phyloP scores from a whole-genome alignment of 1,140 invertebrate genomes.

The Drosophila navojoa region DNA sequence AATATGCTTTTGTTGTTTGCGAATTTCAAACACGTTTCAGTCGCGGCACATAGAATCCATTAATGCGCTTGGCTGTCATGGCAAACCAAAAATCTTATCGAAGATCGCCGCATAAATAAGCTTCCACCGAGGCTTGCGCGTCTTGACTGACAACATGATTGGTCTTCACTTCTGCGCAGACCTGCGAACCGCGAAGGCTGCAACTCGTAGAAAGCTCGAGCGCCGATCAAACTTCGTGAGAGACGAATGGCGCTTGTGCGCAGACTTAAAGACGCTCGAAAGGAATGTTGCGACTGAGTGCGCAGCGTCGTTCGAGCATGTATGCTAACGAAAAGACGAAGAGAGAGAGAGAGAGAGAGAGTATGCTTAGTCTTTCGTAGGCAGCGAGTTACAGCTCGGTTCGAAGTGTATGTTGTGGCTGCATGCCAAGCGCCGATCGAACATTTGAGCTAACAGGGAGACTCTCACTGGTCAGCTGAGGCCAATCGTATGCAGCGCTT shows the following conservation, averaged over 20 bases:
- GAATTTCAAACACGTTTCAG: conserved; percentile 68
- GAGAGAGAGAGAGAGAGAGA: too few relatives aligned
- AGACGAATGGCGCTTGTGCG: too few relatives aligned
- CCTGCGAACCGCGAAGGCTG: background rate
- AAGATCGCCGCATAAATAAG: conserved; percentile 1
- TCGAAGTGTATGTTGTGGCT: conserved; percentile 30
- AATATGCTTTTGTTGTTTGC: conserved; percentile 28
- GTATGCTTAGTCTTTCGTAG: too few relatives aligned
- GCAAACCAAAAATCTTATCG: background rate
- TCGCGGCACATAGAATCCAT: conserved; percentile 48
- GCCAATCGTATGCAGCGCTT: too few relatives aligned
- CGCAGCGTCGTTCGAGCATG: too few relatives aligned
- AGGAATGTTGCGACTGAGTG: too few relatives aligned
- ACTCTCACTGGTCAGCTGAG: too few relatives aligned
- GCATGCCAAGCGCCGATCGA: too few relatives aligned
- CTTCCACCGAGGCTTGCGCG: conserved; percentile 51
- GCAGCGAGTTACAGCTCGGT: conserved; percentile 30
- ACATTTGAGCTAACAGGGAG: too few relatives aligned
- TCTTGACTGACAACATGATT: conserved; percentile 29
- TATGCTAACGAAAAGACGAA: too few relatives aligned
- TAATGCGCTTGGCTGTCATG: conserved; percentile 40
- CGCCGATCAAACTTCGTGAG: too few relatives aligned
- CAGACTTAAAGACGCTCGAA: background rate
- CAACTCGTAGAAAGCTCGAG: too few relatives aligned
- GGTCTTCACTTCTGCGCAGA: conserved; percentile 7